These are phyloP conservation scores for Ifrita kowaldi DNA, from an alignment of 2,113 vertebrate genomes.

Conservation along the genomic window DNA sequence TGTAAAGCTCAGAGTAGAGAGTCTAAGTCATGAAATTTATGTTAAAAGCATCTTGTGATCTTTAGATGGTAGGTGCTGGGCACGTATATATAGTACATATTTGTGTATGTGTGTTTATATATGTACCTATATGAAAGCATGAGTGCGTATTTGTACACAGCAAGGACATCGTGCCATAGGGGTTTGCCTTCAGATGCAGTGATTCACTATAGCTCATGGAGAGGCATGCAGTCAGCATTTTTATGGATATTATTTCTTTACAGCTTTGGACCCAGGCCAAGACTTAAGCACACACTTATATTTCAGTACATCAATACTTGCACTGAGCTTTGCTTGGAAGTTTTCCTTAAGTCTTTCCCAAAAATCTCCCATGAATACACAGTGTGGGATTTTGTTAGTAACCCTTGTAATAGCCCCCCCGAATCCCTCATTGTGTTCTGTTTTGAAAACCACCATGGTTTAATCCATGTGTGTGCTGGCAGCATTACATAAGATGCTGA, in stretches of 20 bases:
- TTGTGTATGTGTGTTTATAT: background rate
- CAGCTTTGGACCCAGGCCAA: background rate
- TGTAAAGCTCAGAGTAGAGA: background rate
- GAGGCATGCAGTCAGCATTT: background rate
- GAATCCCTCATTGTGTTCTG: background rate
- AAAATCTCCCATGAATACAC: background rate
- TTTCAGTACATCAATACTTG: background rate
- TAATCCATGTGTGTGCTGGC: rapidly evolving
- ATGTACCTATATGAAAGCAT: background rate
- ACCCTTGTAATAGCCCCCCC: background rate
- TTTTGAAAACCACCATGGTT: background rate
- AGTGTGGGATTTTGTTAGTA: background rate
- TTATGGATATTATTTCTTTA: background rate
- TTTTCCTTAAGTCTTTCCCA: background rate
- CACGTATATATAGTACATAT: too few relatives aligned
- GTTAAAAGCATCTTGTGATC: background rate
- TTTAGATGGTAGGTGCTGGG: background rate
- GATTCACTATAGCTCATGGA: background rate
- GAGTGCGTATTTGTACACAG: background rate
- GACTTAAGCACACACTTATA: background rate
- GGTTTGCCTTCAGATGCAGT: background rate
- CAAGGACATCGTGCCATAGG: background rate
- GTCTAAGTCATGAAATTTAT: background rate
- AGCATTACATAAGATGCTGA: background rate
- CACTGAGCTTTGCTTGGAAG: background rate